Percentiles rank a stretch among this genome's conserved stretches.
These are phyloP conservation scores for Paratilapia polleni DNA, from an alignment of 2,113 vertebrate genomes.

Conservation along the genomic window DNA sequence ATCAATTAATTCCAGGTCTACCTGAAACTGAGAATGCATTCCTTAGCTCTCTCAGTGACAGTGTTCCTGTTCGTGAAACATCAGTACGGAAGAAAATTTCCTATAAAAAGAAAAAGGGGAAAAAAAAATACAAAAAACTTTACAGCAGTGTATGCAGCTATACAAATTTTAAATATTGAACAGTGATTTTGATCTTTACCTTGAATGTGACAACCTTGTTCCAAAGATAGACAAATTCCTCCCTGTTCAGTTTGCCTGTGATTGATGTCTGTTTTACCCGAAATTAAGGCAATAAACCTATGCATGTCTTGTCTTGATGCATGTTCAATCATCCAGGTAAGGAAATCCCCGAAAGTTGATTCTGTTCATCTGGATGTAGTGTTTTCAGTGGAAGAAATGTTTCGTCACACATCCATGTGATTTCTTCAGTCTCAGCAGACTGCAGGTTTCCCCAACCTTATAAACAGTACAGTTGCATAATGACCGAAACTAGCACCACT, in stretches of 20 bases:
- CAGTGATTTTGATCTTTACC: constrained; percentile 54
- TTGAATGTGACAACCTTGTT: constrained; percentile 63
- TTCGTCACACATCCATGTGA: too few species aligned
- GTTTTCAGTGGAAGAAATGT: too few species aligned
- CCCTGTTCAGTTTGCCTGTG: constrained; percentile 72
- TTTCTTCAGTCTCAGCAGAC: too few species aligned
- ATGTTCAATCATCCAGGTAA: too few species aligned
- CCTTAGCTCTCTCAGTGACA: constrained; percentile 73
- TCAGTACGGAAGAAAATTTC: constrained; percentile 42
- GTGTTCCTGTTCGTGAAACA: constrained; percentile 63
- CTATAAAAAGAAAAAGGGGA: constrained; percentile 47
- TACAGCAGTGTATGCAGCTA: background rate
- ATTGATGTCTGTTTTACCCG: constrained; percentile 64
- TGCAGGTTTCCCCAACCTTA: too few species aligned
- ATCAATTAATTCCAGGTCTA: constrained; percentile 35
- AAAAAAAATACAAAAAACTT: constrained; percentile 1
- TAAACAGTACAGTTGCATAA: too few species aligned
- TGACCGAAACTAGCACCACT: too few species aligned
- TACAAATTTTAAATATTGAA: background rate
- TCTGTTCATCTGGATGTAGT: too few species aligned
- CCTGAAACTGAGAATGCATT: constrained; percentile 66
- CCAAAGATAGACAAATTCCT: constrained; percentile 74
- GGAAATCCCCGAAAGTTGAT: too few species aligned
- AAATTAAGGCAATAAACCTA: constrained; percentile 42
- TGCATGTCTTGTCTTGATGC: too few species aligned